Base-by-base conservation (phyloP, 1,140 invertebrate species). In the Heliothis subflexa region DNA sequence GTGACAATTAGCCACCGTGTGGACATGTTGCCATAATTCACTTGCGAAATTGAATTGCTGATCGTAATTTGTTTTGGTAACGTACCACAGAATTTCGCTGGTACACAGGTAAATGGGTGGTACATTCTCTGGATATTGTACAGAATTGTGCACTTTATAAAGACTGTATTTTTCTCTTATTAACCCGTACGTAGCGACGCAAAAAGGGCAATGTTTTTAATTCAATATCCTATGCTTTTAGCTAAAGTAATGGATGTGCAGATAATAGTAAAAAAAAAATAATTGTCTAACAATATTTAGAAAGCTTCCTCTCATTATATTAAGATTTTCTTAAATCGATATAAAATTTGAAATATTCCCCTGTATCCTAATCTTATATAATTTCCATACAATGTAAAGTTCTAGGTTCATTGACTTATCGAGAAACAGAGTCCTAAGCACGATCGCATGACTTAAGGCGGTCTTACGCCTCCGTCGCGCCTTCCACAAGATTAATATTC, bases 401-500 rank as follows among this genome's bases (percentile, higher is more conserved):
- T 18, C 47, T 85, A 40, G 84, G 89, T 90, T 93, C 90, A 91
- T 86, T 80, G 90, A 70, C 88, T 89, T 89, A 84, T 85, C 85
- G 88, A 84, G 88, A 81, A 83, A 80, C 45, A 74, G 86, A 76
- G 81, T 84, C 85, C 81, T 84, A 49, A 73, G 78, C 82, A 81
- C 82, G 82, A 74, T 78, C 78, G 80, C 79, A 81, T 68, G 81
- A 81, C 85, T 64, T 66, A 75, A 71, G 54, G 40, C 82, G 52
- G 78, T 80, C 5, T 52, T 52, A 52, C 47, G 18, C 78, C 86
- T 83, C 85, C 85, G 83, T 83, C 81, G 86, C 82, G 81, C 85
- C 86, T 86, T 89, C 81, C 76, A 89, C 79, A 84, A 90, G 91
- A 93, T 94, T 93, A 94, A 93, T 94, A 94, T 94, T 93, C 93